phyloP scores from a whole-genome alignment of 2,888 invertebrate species.

The Epistrophe grossulariae region DNA sequence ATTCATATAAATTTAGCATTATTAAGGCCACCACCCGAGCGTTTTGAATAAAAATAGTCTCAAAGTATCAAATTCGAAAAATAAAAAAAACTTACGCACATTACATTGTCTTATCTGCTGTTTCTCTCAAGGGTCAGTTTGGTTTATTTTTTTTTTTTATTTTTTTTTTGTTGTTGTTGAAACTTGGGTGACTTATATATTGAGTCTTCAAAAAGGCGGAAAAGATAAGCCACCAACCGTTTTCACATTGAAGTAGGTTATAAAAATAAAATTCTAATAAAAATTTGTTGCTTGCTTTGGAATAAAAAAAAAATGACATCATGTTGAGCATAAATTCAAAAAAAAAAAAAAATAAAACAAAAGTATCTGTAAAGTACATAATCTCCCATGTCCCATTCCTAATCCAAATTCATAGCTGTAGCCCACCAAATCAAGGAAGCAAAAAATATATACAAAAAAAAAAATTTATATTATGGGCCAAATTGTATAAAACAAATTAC shows the following conservation, averaged over 20 bases:
- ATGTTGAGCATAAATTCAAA: slow-evolving; percentile 38
- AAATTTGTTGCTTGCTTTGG: slow-evolving; percentile 28
- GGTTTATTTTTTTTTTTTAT: not conserved
- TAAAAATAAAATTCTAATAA: slow-evolving; percentile 36
- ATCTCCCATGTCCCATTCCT: slow-evolving; percentile 37
- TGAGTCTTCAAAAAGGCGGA: slow-evolving; percentile 4
- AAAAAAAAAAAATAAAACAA: slow-evolving; percentile 4
- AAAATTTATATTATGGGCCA: not conserved
- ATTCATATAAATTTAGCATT: not conserved
- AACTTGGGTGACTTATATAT: not conserved
- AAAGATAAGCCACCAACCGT: slow-evolving; percentile 55
- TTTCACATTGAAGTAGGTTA: slow-evolving; percentile 65
- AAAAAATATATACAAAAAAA: not conserved
- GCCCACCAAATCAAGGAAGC: slow-evolving; percentile 40
- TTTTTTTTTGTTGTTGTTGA: not conserved
- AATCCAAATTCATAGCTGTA: slow-evolving; percentile 28
- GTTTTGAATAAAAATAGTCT: not conserved
- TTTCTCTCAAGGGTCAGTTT: slow-evolving; percentile 58
- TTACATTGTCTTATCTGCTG: slow-evolving; percentile 41
- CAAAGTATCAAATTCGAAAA: slow-evolving; percentile 7
- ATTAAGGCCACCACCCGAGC: slow-evolving; percentile 39
- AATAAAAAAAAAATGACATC: slow-evolving; percentile 41
- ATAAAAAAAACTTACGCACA: slow-evolving; percentile 36
- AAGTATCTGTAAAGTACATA: slow-evolving; percentile 19
- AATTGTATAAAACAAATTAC: not conserved